Percentiles rank a stretch among this genome's conserved stretches.
Conservation (phyloP, 2,888 invertebrate species). For the Drosophila vallismaia region DNA sequence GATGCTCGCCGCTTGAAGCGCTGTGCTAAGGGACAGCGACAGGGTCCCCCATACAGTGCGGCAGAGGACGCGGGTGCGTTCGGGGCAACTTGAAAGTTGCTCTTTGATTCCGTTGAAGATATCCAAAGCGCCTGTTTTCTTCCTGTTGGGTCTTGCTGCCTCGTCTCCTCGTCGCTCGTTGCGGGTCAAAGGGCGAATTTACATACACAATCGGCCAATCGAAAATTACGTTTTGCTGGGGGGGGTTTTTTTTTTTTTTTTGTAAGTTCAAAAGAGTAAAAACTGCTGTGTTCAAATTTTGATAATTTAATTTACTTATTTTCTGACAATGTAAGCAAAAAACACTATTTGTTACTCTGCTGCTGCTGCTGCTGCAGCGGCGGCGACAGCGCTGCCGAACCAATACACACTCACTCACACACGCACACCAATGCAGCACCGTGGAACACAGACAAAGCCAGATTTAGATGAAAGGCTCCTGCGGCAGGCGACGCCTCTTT, state of each 20-base stretch:
- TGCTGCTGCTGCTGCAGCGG: conserved; percentile 39
- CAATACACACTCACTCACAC: conserved; percentile 25
- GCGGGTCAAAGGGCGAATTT: conserved; percentile 41
- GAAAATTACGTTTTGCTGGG: conserved; percentile 10
- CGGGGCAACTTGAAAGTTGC: conserved; percentile 84
- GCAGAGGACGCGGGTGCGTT: conserved; percentile 81
- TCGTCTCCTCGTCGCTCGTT: not conserved
- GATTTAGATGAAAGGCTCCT: conserved; percentile 69
- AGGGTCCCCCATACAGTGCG: conserved; percentile 82
- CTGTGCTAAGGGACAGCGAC: conserved; percentile 78
- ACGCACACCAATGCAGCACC: conserved; percentile 44
- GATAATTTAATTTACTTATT: conserved; percentile 29
- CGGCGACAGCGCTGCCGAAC: conserved; percentile 63
- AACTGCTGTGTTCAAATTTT: conserved; percentile 56
- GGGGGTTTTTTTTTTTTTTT: conserved; percentile 9
- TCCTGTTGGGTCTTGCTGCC: conserved; percentile 7
- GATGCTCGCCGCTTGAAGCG: conserved; percentile 74
- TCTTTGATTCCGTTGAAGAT: conserved; percentile 82
- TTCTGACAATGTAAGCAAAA: conserved; percentile 70
- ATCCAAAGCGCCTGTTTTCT: conserved; percentile 79
- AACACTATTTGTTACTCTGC: conserved; percentile 52
- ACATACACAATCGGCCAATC: conserved; percentile 22
- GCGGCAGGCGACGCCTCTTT: conserved; percentile 51
- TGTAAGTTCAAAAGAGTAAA: conserved; percentile 33
- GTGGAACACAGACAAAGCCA: conserved; percentile 68